phyloP scores from a whole-genome alignment of 2,888 invertebrate genomes.

The Sympetrum striolatum region DNA sequence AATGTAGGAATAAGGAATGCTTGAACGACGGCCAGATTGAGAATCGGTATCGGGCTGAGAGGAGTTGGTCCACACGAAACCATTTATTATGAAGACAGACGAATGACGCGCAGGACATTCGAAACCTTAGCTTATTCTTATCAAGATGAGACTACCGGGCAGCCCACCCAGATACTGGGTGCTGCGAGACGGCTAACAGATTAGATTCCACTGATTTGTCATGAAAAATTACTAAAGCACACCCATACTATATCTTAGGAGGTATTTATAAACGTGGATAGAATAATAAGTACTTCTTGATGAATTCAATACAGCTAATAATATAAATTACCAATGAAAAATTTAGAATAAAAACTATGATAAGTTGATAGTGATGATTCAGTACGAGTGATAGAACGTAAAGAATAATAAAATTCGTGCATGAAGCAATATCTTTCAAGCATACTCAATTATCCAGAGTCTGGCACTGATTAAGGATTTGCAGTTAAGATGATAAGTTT shows the following conservation, averaged over 20 bases:
- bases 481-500: too few species aligned
- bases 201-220: background rate
- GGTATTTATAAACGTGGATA: too few species aligned
- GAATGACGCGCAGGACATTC: background rate
- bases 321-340: too few species aligned
- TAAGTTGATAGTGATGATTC: too few species aligned
- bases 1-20: background rate
- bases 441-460: too few species aligned
- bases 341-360: too few species aligned
- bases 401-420: too few species aligned
- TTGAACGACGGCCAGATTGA: background rate
- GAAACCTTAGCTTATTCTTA: background rate
- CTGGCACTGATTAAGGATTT: too few species aligned
- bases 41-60: background rate
- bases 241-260: background rate
- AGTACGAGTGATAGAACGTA: too few species aligned
- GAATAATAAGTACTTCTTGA: too few species aligned
- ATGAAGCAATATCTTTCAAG: too few species aligned
- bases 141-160: background rate
- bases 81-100: background rate
- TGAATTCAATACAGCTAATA: too few species aligned
- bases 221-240: background rate
- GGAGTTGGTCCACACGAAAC: background rate
- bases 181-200: background rate
- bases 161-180: background rate